Evolutionary conservation across 2,113 vertebrate species (phyloP).

Genomic region (Oreochromis tanganicae): DNA sequence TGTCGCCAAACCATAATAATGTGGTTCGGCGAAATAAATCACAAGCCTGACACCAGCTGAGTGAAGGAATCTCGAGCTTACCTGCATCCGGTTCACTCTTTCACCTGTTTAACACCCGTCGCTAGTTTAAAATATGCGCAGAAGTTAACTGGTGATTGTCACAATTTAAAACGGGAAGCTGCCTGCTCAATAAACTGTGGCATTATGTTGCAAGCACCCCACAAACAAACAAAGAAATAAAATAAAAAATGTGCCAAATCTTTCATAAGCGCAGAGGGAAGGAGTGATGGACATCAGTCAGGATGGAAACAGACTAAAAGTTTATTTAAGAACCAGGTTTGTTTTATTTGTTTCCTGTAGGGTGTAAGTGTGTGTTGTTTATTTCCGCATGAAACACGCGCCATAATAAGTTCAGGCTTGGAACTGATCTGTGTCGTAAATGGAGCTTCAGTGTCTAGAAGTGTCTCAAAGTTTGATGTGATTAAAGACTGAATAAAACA

Average conservation of each 20-base stretch:
- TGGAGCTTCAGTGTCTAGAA: neutral
- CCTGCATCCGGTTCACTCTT: neutral
- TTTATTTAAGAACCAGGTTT: neutral
- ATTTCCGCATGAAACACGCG: neutral
- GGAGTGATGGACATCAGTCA: neutral
- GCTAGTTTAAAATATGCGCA: accelerated
- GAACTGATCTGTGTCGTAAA: neutral
- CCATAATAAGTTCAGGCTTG: neutral
- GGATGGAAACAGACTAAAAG: neutral
- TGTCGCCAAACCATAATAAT: neutral
- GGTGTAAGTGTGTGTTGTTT: neutral
- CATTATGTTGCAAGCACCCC: neutral
- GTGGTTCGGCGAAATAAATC: neutral
- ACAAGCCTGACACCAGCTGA: neutral
- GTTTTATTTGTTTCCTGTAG: neutral
- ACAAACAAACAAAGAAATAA: neutral
- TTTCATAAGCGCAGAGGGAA: accelerated
- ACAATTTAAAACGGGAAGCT: neutral
- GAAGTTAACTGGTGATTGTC: neutral
- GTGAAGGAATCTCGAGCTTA: neutral
- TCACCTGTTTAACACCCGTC: neutral
- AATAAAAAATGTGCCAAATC: neutral
- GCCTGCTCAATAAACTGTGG: neutral
- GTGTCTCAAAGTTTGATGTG: neutral
- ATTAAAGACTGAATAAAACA: neutral